A percentile compares a stretch with the other conserved stretches of the same genome.
Evolutionary conservation across 2,888 invertebrate genomes (phyloP).

Genomic region (Chelonus formosanus): DNA sequence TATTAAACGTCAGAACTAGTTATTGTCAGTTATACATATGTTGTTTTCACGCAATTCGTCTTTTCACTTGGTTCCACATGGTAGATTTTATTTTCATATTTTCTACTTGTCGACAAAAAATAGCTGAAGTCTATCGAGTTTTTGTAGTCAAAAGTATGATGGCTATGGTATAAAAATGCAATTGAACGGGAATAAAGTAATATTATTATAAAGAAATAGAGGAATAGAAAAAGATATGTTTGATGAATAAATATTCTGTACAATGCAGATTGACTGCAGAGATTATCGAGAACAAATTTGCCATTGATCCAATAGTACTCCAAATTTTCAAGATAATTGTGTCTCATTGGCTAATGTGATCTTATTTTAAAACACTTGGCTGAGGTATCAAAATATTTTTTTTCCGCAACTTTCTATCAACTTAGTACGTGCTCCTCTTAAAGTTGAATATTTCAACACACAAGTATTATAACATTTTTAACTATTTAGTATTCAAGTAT

Average conservation of each 20-base stretch:
- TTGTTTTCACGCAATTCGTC: constrained; percentile 5
- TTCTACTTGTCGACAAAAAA: constrained; percentile 6
- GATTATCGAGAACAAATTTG: constrained; percentile 7
- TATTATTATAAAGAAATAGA: background rate
- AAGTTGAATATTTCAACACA: too few species aligned
- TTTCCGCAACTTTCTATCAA: constrained; percentile 3
- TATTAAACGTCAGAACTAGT: too few species aligned
- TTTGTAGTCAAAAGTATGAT: too few species aligned
- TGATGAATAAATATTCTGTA: constrained; percentile 1
- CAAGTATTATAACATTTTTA: too few species aligned
- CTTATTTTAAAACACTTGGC: background rate
- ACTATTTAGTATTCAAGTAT: too few species aligned
- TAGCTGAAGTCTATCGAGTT: too few species aligned
- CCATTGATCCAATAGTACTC: constrained; percentile 9
- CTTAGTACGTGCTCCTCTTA: background rate
- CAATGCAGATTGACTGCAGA: constrained; percentile 31
- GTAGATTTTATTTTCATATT: constrained; percentile 30
- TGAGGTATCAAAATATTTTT: background rate
- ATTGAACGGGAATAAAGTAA: too few species aligned
- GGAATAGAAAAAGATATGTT: background rate
- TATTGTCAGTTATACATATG: background rate
- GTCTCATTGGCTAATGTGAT: background rate
- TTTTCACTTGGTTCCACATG: constrained; percentile 40
- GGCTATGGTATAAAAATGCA: too few species aligned
- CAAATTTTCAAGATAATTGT: background rate